Evolutionary conservation across 2,797 vertebrate genomes (phyloP).

Genomic region (Sebastes nivosus): DNA sequence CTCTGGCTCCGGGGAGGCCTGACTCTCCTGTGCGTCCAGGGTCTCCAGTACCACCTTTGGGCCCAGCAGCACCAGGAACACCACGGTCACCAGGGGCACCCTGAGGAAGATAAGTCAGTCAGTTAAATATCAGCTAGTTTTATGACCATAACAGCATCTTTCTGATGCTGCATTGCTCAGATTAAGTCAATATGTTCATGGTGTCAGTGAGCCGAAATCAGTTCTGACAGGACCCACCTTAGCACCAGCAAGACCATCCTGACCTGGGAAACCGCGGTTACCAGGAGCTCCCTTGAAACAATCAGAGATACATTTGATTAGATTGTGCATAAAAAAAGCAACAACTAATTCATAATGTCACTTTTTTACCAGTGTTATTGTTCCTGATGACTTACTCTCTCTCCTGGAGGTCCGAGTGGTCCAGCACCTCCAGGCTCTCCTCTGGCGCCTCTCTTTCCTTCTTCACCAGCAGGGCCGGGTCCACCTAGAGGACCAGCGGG

Average conservation of each 20-base stretch:
- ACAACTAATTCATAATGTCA: neutral
- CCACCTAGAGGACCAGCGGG: conserved; percentile 90
- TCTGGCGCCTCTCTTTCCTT: conserved; percentile 96
- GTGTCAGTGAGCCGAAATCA: neutral
- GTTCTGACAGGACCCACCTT: conserved; percentile 85
- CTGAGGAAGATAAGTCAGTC: conserved; percentile 65
- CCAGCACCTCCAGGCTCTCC: conserved; percentile 94
- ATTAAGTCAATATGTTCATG: neutral
- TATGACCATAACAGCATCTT: neutral
- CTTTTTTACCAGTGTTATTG: neutral
- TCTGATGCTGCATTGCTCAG: neutral
- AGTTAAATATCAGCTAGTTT: neutral
- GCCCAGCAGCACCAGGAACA: conserved; percentile 88
- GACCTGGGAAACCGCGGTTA: conserved; percentile 97
- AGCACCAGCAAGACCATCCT: conserved; percentile 95
- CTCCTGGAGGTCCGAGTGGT: conserved; percentile 92
- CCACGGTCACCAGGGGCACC: conserved; percentile 95
- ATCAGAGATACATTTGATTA: conserved; percentile 29
- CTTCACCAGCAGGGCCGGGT: conserved; percentile 92
- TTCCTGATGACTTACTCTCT: conserved; percentile 85
- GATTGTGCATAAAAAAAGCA: neutral
- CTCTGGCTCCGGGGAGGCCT: conserved; percentile 95
- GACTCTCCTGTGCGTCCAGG: conserved; percentile 94
- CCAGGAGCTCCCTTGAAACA: conserved; percentile 90
- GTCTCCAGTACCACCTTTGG: conserved; percentile 92